Percentiles rank a stretch among this genome's conserved stretches.
phyloP scores from a whole-genome alignment of 2,888 invertebrate genomes.

The Thecophora atra region DNA sequence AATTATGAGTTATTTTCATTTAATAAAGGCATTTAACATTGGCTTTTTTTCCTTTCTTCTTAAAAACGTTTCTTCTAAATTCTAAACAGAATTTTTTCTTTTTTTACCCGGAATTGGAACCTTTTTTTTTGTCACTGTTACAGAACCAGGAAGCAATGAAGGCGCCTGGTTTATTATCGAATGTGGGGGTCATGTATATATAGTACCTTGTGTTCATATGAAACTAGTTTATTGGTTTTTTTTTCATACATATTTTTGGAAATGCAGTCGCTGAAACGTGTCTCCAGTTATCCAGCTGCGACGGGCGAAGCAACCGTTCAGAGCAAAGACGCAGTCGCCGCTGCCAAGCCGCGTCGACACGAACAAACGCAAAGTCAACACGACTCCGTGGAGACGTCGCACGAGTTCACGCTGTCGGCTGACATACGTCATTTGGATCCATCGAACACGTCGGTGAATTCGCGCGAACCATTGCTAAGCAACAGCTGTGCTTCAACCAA shows the following conservation, averaged over 20 bases:
- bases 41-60: no score
- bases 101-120: no score
- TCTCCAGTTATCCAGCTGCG: conserved; percentile 74
- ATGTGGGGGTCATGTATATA: no score
- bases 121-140: no score
- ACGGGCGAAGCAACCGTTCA: conserved; percentile 64
- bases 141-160: no score
- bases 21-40: no score
- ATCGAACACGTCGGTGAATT: conserved; percentile 65
- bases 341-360: conserved; percentile 66
- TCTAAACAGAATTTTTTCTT: no score
- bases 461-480: conserved; percentile 74
- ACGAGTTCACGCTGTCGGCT: conserved; percentile 60
- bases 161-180: no score
- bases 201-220: no score
- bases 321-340: conserved; percentile 64
- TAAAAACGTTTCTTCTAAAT: no score
- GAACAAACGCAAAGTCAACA: conserved; percentile 74
- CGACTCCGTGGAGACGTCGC: conserved; percentile 68
- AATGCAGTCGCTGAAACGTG: conserved; percentile 72
- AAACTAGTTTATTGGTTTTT: no score
- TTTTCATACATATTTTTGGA: neutral
- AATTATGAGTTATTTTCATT: no score
- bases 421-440: conserved; percentile 58
- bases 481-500: conserved; percentile 57